Conservation (phyloP, 2,113 vertebrate genomes). For the Vidua chalybeata region DNA sequence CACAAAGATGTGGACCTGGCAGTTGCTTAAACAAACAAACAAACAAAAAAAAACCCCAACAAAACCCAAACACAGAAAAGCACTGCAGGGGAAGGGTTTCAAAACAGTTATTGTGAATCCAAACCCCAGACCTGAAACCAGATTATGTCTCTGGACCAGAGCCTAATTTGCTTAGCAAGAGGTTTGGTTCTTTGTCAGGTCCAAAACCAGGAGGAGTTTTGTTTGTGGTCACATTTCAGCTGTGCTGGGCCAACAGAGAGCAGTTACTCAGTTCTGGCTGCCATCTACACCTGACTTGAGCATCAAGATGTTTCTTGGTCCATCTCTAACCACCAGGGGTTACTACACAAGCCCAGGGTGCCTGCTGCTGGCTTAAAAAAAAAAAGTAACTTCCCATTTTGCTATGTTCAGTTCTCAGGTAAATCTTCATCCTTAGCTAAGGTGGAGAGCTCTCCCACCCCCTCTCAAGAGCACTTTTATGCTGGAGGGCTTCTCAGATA, state of each 20-base stretch:
- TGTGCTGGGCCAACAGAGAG: neutral
- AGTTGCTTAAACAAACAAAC: neutral
- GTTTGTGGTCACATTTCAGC: neutral
- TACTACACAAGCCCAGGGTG: neutral
- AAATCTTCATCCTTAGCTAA: neutral
- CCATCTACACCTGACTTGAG: neutral
- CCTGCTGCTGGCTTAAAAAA: neutral
- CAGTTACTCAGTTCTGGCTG: neutral
- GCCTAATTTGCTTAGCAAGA: neutral
- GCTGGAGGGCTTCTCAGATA: neutral
- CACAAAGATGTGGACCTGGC: neutral
- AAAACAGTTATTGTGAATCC: neutral
- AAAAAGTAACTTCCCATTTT: neutral
- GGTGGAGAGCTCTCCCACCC: neutral
- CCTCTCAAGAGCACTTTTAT: neutral
- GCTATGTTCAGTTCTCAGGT: neutral
- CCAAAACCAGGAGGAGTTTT: neutral
- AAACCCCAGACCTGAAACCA: neutral
- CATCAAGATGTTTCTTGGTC: neutral
- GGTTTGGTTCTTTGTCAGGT: neutral
- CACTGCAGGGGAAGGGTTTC: neutral
- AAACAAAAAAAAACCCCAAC: neutral
- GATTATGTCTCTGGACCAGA: neutral
- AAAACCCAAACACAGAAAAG: neutral
- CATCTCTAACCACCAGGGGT: neutral